Base-by-base conservation (phyloP, 2,797 vertebrate species). In the Sorex maritimensis region DNA sequence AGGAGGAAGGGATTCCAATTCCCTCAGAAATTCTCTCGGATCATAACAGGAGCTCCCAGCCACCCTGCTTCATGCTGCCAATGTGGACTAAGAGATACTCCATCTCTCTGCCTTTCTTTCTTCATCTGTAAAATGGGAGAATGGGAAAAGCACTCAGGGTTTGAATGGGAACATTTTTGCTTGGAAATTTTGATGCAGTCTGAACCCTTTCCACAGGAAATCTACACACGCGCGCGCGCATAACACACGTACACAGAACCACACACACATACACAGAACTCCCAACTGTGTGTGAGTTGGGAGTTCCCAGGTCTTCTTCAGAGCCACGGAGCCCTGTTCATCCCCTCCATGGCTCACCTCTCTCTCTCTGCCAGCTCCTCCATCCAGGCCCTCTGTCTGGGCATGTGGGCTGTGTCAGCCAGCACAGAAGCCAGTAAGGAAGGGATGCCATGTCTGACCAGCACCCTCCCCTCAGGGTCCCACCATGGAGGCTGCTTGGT, bases 41-140 rank as follows among this genome's bases (percentile, higher is more conserved):
- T 34, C 85, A 41, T 21, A 19, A 49, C 73, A 52, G 61, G 17
- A 10, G 10, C 19, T 4, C 38, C 5, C 52, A 23, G 17, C 5
- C 6, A 12, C 2, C n/a, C 77, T 6, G 12, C 63, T 19, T 52
- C 34, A 6, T 52, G 38, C 30, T 67, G 26, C 26, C 81, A 52
- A 0, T 34, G 5, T 38, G 38, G 17, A 5, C 44, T 5, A 2
- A 4, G 28, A 34, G 34, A 30, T 9, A 2, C 3, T 5, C 46
- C 30, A 0, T 6, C 52, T n/a, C 11, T 69, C 38, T 6, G 49
- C 86, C 77, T 96, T 49, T 2, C 2, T 71, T 63, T 88, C 72
- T 86, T 41, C 78, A 4, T 30, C 71, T 73, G 6, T 28, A 21
- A 86, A 89, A 55, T 19, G 30, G 46, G 83, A 46, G n/a, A 58